Evolutionary conservation across 2,888 invertebrate genomes (phyloP).

Genomic region (Lypha dubia): DNA sequence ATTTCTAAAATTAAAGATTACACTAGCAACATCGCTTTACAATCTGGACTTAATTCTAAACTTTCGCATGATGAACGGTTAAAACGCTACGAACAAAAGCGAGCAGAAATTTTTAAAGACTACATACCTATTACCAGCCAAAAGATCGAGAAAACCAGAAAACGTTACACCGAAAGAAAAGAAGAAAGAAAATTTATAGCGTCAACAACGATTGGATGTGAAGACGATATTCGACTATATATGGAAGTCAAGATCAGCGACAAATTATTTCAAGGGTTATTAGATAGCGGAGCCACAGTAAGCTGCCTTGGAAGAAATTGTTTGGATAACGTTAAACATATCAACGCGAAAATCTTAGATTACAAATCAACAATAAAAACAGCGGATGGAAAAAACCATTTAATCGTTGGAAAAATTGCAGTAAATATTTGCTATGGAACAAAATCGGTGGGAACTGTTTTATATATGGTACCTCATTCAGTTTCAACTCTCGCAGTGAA

Average conservation of each 20-base stretch:
- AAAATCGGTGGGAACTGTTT: background rate
- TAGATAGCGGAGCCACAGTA: background rate
- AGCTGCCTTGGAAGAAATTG: constrained; percentile 29
- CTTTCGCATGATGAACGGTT: too few relatives aligned
- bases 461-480: background rate
- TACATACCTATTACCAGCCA: too few relatives aligned
- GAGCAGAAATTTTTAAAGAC: too few relatives aligned
- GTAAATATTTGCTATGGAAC: background rate
- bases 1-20: too few relatives aligned
- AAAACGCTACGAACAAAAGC: too few relatives aligned
- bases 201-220: background rate
- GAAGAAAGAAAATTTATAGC: background rate
- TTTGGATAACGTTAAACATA: background rate
- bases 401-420: background rate
- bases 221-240: constrained; percentile 1
- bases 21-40: too few relatives aligned
- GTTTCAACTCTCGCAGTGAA: too few relatives aligned
- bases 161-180: background rate
- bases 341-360: background rate
- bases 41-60: too few relatives aligned
- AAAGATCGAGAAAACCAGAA: background rate
- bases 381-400: background rate
- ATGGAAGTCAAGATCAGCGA: background rate
- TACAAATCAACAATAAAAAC: background rate
- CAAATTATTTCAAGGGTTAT: background rate